Evolutionary conservation across 2,797 vertebrate genomes (phyloP), one percentile per base, ranked within the genome.

Genomic region (Echeneis naucrates): DNA sequence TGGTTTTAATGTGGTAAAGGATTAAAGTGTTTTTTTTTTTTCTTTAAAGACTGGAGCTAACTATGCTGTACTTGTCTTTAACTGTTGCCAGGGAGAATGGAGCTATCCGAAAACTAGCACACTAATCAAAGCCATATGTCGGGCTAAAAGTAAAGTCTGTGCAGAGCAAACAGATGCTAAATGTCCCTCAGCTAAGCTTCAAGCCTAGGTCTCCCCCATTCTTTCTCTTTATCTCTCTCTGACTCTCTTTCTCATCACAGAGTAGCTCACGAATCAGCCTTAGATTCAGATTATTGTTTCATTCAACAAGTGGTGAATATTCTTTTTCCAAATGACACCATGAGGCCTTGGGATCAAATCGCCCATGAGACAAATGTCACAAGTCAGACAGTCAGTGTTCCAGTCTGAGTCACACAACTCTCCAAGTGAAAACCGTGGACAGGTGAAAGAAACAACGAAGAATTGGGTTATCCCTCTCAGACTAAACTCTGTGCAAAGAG

Each of bases 121-220:
- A 55, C 83, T 94, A 93, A 95, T 93, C 88, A 90, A 90, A 92
- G 87, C 94, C 93, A 94, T 92, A 93, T 92, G 93, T 93, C 82
- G 79, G 57, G 81, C 88, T 93, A 82, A 88, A 86, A 89, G 91
- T 88, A 84, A 92, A 91, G 91, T 84, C 85, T 91, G 90, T 85
- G 84, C 79, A 66, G 70, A 90, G 78, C 40, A 83, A 83, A 88
- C 87, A 92, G 92, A 91, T 93, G 89, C 89, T 80, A 87, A 90
- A 88, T 90, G 88, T 91, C 89, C 87, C 82, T 81, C 77, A 78
- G 82, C 80, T 83, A 79, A 84, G 84, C 82, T 82, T 67, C 67
- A 45, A 78, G 71, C 89, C 72, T 58, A 69, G 68, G 68, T 48
- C 77, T 50, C 75, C 48, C 71, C 62, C 58, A 16, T 65, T 4